Evolutionary conservation across 2,797 vertebrate genomes (phyloP).

Genomic region (Sebastes iracundus): DNA sequence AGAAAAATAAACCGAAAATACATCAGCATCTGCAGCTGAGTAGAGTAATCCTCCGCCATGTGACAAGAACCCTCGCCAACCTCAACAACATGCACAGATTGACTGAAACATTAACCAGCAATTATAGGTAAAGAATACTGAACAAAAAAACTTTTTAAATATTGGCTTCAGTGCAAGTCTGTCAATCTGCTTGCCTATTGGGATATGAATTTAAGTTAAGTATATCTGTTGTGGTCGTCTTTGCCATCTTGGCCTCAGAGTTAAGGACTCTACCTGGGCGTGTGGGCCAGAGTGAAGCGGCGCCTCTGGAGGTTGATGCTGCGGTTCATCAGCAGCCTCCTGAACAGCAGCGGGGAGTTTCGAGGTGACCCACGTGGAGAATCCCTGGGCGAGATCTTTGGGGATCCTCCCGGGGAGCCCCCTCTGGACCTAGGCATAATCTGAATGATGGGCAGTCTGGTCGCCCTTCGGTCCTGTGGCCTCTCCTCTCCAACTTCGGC

Average conservation of each 20-base stretch:
- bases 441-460: constrained; percentile 67
- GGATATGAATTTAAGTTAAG: neutral
- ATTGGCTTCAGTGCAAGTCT: neutral
- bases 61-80: neutral
- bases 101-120: neutral
- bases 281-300: constrained; percentile 85
- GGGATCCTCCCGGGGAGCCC: constrained; percentile 73
- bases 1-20: constrained; percentile 38
- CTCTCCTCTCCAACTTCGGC: constrained; percentile 43
- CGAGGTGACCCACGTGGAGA: constrained; percentile 85
- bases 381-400: constrained; percentile 77
- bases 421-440: constrained; percentile 67
- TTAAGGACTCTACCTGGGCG: constrained; percentile 78
- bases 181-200: neutral
- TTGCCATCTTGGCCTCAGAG: neutral
- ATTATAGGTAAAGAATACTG: neutral
- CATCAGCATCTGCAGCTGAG: constrained; percentile 23
- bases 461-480: constrained; percentile 14
- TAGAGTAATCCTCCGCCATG: constrained; percentile 27
- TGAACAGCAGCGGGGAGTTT: constrained; percentile 88
- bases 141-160: neutral
- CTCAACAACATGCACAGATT: constrained; percentile 8
- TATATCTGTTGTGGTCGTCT: neutral
- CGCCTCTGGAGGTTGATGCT: constrained; percentile 89
- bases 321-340: constrained; percentile 88